Base-by-base conservation (phyloP, 64 coral and sea anemone species). In the Platygyra sinensis region DNA sequence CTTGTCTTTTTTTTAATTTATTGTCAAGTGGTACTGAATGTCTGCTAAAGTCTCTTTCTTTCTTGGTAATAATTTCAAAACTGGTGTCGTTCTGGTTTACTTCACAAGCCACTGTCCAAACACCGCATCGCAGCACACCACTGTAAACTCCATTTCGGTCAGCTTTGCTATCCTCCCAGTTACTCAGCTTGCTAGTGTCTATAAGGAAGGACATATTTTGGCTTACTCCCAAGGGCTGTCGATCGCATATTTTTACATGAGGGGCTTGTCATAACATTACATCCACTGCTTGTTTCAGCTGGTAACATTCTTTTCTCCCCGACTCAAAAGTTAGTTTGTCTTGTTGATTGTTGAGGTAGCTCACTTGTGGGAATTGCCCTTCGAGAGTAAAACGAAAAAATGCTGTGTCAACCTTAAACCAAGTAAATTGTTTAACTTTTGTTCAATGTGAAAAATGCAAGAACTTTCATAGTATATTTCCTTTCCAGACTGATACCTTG, bases 1-100 rank as follows among this genome's bases (percentile, higher is more conserved):
- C 33, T 74, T 90, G 77, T 90, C 82, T 33, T 49, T 90, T 36
- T 38, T 82, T n/a, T 78, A 90, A 55, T 91, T 74, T n/a, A n/a
- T 55, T 1, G 62, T 61, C 27, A 91, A 29, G 49, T 83, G 65
- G 72, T 74, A 91, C 50, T 55, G 10, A 19, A 75, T 39, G 50
- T 36, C 54, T 10, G 31, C 19, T 20, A 80, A 62, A 5, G 22
- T 80, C 17, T 80, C 28, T 62, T 80, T 80, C 55, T 80, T n/a
- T 32, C 28, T 61, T 80, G 55, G 78, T 16, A 9, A 80, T 60
- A 60, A 80, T 62, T 60, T 59, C 52, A 62, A 80, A 32, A 62
- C 16, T 30, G 16, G 57, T 60, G 12, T 80, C 78, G 24, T 19
- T 30, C 20, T 31, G 24, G 78, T 25, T 59, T 30, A 31, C 78